Evolutionary conservation across 2,888 invertebrate species (phyloP).

Genomic region (Hipparchia sbordonii): DNA sequence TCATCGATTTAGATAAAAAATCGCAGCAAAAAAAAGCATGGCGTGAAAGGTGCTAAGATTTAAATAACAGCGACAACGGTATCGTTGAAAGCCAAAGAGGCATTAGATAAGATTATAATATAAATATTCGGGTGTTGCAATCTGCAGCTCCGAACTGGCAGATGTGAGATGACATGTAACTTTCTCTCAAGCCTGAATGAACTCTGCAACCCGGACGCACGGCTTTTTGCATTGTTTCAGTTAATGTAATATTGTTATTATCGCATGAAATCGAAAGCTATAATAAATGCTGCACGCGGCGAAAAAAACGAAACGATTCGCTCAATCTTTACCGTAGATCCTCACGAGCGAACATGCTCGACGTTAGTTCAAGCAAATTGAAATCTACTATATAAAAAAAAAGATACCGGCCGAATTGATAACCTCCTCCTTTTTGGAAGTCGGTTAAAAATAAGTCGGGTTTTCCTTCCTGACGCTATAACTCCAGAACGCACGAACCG

Average conservation of each 20-base stretch:
- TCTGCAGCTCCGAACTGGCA: constrained; percentile 54
- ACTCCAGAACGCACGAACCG: no score
- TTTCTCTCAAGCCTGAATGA: constrained; percentile 63
- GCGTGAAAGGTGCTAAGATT: constrained; percentile 16
- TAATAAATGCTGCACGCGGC: constrained; percentile 54
- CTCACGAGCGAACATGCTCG: not conserved
- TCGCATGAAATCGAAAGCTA: constrained; percentile 72
- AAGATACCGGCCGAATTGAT: no score
- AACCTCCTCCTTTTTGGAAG: no score
- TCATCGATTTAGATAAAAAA: constrained; percentile 9
- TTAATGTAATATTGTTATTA: constrained; percentile 71
- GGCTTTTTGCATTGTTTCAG: constrained; percentile 71
- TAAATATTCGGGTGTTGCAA: constrained; percentile 63
- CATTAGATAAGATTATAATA: constrained; percentile 49
- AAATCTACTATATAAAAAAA: not conserved
- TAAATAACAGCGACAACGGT: constrained; percentile 19
- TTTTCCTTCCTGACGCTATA: no score
- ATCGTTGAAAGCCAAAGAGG: constrained; percentile 32
- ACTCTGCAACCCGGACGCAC: constrained; percentile 67
- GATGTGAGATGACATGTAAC: constrained; percentile 59
- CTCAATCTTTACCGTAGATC: constrained; percentile 32
- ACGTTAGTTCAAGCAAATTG: not conserved
- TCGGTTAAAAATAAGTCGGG: no score
- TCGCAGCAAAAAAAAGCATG: constrained; percentile 21
- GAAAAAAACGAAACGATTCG: constrained; percentile 70